Conservation (phyloP, 1,140 invertebrate species). For the Lordiphosa clarofinis region DNA sequence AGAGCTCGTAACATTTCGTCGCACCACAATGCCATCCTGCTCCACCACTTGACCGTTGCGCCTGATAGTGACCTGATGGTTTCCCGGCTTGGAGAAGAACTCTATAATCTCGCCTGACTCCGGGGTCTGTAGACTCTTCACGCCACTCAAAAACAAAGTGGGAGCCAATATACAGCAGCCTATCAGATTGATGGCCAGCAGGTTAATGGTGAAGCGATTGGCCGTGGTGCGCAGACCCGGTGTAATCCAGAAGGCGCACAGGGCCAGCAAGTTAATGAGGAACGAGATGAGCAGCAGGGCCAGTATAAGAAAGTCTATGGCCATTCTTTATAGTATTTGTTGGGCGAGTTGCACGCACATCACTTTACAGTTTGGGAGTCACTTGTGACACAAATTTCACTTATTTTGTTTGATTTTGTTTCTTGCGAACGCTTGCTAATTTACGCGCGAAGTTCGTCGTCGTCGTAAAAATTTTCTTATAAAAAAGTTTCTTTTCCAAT, state of each 20-base stretch:
- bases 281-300: conserved; percentile 77
- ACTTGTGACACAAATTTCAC: conserved; percentile 66
- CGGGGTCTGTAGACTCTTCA: conserved; percentile 20
- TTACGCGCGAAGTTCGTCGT: conserved; percentile 61
- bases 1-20: conserved; percentile 16
- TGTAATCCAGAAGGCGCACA: conserved; percentile 79
- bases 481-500: conserved; percentile 29
- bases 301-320: conserved; percentile 78
- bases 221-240: conserved; percentile 77
- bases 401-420: conserved; percentile 50
- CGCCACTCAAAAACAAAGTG: conserved; percentile 62
- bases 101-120: conserved; percentile 48
- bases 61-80: conserved; percentile 65
- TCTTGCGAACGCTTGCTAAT: conserved; percentile 76
- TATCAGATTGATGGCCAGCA: conserved; percentile 75
- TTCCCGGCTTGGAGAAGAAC: conserved; percentile 67
- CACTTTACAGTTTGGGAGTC: conserved; percentile 69
- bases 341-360: conserved; percentile 49
- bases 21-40: conserved; percentile 66
- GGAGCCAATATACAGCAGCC: conserved; percentile 75
- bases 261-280: conserved; percentile 74
- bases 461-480: conserved; percentile 40
- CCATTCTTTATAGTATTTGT: conserved; percentile 59
- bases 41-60: conserved; percentile 68
- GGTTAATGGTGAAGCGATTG: conserved; percentile 78